These are phyloP conservation scores for Lacerta bilineata DNA, from an alignment of 2,797 vertebrate species.

Conservation along the genomic window DNA sequence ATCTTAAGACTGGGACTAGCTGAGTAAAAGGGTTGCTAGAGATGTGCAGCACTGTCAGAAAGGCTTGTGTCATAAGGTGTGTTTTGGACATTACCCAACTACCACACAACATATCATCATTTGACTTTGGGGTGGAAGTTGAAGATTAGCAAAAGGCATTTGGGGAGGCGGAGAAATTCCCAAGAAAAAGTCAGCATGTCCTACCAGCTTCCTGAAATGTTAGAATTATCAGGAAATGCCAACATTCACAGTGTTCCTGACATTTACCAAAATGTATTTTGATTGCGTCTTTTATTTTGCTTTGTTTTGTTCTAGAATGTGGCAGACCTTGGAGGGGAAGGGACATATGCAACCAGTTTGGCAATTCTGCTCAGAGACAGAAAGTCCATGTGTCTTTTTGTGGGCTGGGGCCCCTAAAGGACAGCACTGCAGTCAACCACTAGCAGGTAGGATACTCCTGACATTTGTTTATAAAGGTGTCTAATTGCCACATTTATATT, in stretches of 20 bases:
- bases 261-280: background rate
- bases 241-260: background rate
- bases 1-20: background rate
- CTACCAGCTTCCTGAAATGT: background rate
- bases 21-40: background rate
- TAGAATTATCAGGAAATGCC: background rate
- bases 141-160: background rate
- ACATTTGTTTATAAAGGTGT: constrained; percentile 4
- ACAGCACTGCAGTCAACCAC: background rate
- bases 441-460: background rate
- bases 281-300: background rate
- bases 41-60: background rate
- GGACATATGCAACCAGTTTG: background rate
- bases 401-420: background rate
- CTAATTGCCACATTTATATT: constrained; percentile 29
- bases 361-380: background rate
- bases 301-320: background rate
- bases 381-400: background rate
- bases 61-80: background rate
- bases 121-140: background rate
- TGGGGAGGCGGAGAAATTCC: background rate
- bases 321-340: no score
- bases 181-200: background rate
- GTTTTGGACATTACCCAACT: background rate
- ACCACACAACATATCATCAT: background rate